Evolutionary conservation across 2,113 vertebrate species (phyloP), one percentile per base, ranked within the genome.

Genomic region (Anguilla japonica): DNA sequence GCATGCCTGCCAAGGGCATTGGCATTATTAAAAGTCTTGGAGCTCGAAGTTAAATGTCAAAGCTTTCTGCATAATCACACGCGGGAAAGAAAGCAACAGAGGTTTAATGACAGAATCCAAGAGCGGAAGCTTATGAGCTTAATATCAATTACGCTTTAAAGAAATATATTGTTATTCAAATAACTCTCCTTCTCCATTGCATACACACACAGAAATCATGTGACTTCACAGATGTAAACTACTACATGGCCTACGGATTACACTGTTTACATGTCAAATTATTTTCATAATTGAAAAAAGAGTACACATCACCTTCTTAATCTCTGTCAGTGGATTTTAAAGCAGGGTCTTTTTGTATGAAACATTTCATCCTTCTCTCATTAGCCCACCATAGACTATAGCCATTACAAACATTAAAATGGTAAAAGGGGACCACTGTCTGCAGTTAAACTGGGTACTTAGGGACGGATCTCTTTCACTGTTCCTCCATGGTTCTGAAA

Each of bases 361-460:
- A 75, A 75, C 1, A 75, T 75, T 41, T 34, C 60, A 85, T 9
- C 67, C 41, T 78, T 75, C 40, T 84, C 83, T 46, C 26, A 75
- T 84, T 1, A 63, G 34, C 39, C 40, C 41, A 14, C 13, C 11
- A 34, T 29, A 20, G 26, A 85, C 11, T 11, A 53, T 14, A 22
- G 67, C 67, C 71, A 75, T 75, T 75, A 78, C 71, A n/a, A 34
- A 46, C 78, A 85, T 85, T 84, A 85, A 84, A 84, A 53, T 60
- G 20, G 41, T 41, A 34, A 67, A 84, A 41, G 22, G 15, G 34
- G 39, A 41, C n/a, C 46, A 16, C 39, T 84, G 9, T 41, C 83
- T 22, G 8, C 56, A 40, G 83, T 41, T 29, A 67, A 57, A 67
- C 40, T 39, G 16, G 22, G 40, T 13, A 84, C 53, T 56, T 40